Evolutionary conservation across 2,797 vertebrate genomes (phyloP), one percentile per base, ranked within the genome.

Genomic region (Tauraco hartlaubi): DNA sequence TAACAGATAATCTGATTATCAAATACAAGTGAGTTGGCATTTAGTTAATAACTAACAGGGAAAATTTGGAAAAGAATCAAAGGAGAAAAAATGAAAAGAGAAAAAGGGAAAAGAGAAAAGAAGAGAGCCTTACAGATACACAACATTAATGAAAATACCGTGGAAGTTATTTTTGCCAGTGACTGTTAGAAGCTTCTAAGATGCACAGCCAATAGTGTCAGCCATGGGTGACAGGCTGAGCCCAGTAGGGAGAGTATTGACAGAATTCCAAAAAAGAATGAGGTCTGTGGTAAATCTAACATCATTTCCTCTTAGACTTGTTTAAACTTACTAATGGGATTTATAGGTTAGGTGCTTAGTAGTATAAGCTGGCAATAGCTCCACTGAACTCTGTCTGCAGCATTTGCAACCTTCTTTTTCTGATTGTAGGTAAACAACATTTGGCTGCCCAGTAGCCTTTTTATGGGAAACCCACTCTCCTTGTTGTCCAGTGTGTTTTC

Each of bases 1-100:
- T 96, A 95, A 35, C 55, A 88, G 92, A 64, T 95, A 95, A 97
- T 94, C 96, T 87, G 94, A 95, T 96, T 94, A 91, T 41, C 44
- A 88, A 90, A 86, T 80, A 76, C 75, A 82, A 87, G 68, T 51
- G 74, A 93, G 39, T 59, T 93, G 74, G 78, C 84, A 82, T 91
- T 93, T 90, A 88, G 46, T 85, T 96, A 96, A 88, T 67, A 68
- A 85, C 54, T 46, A 82, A 72, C 22, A 37, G 63, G 49, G 59
- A 66, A 86, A 62, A 56, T 68, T 22, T 94, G 80, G 66, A 75
- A 75, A 84, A 77, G 25, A 91, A 88, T 93, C 77, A 94, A 90
- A 92, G 51, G 61, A 68, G 21, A 61, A 82, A 76, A 91, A 89
- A 49, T 23, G n/a, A 62, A 69, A 85, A 67, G 13, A 63, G 21